Evolutionary conservation across 2,888 invertebrate genomes (phyloP).

Genomic region (Xestia rhomboidea): DNA sequence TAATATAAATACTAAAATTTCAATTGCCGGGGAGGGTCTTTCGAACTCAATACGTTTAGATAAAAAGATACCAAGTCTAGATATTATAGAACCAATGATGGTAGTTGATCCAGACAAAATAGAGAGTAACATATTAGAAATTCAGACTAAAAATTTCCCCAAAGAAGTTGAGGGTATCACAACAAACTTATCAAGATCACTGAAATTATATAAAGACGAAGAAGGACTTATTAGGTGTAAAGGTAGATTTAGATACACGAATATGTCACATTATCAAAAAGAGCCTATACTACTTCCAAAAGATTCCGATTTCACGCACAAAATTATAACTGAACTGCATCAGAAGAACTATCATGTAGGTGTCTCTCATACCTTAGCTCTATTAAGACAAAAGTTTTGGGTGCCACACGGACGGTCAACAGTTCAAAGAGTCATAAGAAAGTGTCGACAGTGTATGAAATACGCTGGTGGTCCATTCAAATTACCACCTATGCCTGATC

Average conservation of each 20-base stretch:
- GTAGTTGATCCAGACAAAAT: no score
- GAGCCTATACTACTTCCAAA: constrained; percentile 20
- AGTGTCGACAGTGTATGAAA: constrained; percentile 14
- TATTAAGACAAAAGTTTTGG: constrained; percentile 18
- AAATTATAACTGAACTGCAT: constrained; percentile 4
- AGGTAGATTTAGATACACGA: constrained; percentile 15
- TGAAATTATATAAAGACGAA: constrained; percentile 18
- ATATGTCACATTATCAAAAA: constrained; percentile 12
- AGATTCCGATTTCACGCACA: constrained; percentile 1
- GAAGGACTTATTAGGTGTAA: constrained; percentile 17
- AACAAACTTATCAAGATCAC: constrained; percentile 8
- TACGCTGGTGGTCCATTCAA: constrained; percentile 22
- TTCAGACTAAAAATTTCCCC: no score
- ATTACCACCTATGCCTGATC: constrained; percentile 20
- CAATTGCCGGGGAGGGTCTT: no score
- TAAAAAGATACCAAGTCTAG: no score
- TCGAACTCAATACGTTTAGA: no score
- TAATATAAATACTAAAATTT: no score
- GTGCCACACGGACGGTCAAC: constrained; percentile 18
- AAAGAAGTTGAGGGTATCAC: not conserved
- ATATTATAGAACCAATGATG: no score
- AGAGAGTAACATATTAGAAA: no score
- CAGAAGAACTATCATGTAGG: constrained; percentile 15
- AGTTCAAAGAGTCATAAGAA: constrained; percentile 22
- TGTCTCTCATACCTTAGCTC: constrained; percentile 10